Base-by-base conservation (phyloP, 2,113 vertebrate genomes). In the Nesogale talazaci region DNA sequence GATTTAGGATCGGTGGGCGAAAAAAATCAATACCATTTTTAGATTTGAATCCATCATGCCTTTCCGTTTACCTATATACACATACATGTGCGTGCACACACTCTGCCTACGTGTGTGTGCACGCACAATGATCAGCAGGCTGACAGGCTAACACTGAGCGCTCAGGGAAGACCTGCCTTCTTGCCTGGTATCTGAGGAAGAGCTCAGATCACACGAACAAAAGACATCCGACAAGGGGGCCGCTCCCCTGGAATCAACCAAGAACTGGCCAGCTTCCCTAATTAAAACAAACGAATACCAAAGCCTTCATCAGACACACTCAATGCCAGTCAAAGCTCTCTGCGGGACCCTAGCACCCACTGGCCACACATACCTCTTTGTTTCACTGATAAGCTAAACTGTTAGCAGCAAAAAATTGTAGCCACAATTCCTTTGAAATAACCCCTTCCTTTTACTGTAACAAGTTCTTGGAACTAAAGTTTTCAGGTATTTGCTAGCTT, bases 391-490 rank as follows among this genome's bases (percentile, higher is more conserved):
- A 88, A 92, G 88, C 57, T 94, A 91, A 95, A 95, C 61, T 92
- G 89, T 92, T 74, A 59, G 84, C n/a, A 92, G 56, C 59, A 94
- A 95, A 42, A 83, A 89, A 77, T 42, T 90, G 3, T 74, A 90
- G 42, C 46, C 90, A 77, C 76, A 65, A 83, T 75, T 90, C 67
- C 46, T 91, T 77, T 92, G 29, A 95, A 94, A 74, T 83, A 87
- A 92, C 65, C 69, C 56, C 89, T 87, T 95, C 40, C 84, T 46
- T 52, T 87, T 79, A 91, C 4, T 75, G n/a, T 92, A 90, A 87
- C 69, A 91, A 92, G 67, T 92, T 94, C 65, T 89, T 92, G 56
- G 83, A 96, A 94, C 82, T 94, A 40, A 92, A 93, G 65, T 59
- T 92, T 93, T 95, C 82, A 88, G 75, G 94, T 86, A 89, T 40